Evolutionary conservation across 1,140 invertebrate genomes (phyloP), one percentile per base, ranked within the genome.

Genomic region (Drosophila serrata): DNA sequence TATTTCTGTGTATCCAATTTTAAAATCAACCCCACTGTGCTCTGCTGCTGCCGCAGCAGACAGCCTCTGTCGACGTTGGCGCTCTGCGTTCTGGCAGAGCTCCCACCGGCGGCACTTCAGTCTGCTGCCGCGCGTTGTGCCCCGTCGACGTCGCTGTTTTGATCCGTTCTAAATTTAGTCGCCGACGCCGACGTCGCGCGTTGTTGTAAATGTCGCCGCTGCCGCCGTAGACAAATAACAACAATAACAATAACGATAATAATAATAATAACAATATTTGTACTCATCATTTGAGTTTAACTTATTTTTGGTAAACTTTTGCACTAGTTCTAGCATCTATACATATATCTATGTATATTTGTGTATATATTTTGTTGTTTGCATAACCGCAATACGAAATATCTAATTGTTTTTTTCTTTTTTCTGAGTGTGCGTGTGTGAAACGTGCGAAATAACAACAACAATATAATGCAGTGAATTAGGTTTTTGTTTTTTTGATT

Each of bases 141-240:
- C 59, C 64, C 55, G 70, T 31, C 49, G 57, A 59, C 35, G 69
- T 58, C 39, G 49, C 49, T 68, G 24, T 51, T 31, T 39, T 33
- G 37, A 31, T 64, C 69, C 59, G 63, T 80, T 88, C 84, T 87
- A 87, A 87, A 87, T 84, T 84, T 88, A 87, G 76, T 80, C 49
- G 61, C 60, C 48, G 57, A 77, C 73, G 81, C 48, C 62, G 62
- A 57, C 77, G 81, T 62, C 78, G 81, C 74, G 74, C 61, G 75
- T 53, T 79, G 51, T 61, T 77, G 64, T 85, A 74, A 85, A 86
- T 86, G 79, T 86, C 69, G 68, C 63, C 43, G 49, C n/a, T 53
- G 75, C 27, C 46, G 61, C 39, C 42, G 61, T 49, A 62, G 56
- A 67, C 56, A 65, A 76, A 53, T 53, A 67, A 69, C 27, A 55